phyloP scores from a whole-genome alignment of 2,888 invertebrate genomes.

The Pantelozetes paolii region DNA sequence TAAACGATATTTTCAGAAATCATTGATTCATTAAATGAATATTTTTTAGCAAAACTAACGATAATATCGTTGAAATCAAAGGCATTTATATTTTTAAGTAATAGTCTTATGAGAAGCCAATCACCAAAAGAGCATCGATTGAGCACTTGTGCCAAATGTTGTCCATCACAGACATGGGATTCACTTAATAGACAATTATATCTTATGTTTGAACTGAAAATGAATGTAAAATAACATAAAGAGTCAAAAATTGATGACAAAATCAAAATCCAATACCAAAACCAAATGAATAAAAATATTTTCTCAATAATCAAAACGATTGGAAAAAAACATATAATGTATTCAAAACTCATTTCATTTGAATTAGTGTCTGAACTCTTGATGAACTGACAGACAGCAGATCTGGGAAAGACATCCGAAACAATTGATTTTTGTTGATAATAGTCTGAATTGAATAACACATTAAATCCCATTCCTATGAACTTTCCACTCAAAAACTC shows the following conservation, averaged over 20 bases:
- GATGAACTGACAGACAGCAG: neutral
- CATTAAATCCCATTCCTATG: neutral
- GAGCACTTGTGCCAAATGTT: neutral
- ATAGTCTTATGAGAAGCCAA: neutral
- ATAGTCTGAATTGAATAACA: neutral
- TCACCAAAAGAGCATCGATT: conserved; percentile 14
- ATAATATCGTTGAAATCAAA: neutral
- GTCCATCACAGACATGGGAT: conserved; percentile 5
- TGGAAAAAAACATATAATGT: conserved; percentile 11
- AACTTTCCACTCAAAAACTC: neutral
- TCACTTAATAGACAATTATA: neutral
- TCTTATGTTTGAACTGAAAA: too few relatives aligned
- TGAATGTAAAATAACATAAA: neutral
- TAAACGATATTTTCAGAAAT: conserved; percentile 13
- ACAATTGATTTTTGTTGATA: neutral
- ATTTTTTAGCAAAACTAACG: conserved; percentile 13
- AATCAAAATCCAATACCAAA: neutral
- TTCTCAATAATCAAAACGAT: conserved; percentile 19
- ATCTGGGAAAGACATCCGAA: neutral
- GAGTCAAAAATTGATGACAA: neutral
- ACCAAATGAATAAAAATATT: conserved; percentile 11
- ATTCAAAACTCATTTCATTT: neutral
- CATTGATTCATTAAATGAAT: neutral
- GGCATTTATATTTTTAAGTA: neutral
- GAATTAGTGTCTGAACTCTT: neutral